Conservation (phyloP, 2,797 vertebrate species). For the Siniperca undulata region DNA sequence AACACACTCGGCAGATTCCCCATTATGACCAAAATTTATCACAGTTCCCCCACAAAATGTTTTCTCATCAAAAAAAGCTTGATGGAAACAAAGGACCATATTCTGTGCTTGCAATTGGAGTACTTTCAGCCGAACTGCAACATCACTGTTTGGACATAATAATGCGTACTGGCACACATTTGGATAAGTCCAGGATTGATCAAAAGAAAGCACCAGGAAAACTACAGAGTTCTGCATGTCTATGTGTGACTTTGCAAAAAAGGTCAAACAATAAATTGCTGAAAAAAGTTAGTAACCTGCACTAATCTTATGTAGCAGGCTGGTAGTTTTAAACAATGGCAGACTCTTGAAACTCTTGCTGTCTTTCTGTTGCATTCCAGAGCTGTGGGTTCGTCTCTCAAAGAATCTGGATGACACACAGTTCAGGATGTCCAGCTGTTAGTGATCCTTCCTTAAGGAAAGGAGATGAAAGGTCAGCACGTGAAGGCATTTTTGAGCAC, state of each 20-base stretch:
- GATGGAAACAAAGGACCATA: slow-evolving; percentile 49
- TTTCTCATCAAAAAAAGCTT: slow-evolving; percentile 55
- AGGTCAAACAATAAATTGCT: background rate
- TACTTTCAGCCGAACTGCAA: slow-evolving; percentile 22
- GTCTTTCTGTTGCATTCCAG: slow-evolving; percentile 23
- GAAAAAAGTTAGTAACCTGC: background rate
- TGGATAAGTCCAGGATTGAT: slow-evolving; percentile 32
- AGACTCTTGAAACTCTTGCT: background rate
- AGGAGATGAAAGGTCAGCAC: slow-evolving; percentile 47
- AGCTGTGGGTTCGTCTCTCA: slow-evolving; percentile 11
- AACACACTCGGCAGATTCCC: slow-evolving; percentile 48
- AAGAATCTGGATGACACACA: slow-evolving; percentile 9
- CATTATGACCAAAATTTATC: slow-evolving; percentile 43
- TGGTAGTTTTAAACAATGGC: slow-evolving; percentile 16
- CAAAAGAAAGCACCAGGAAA: slow-evolving; percentile 16
- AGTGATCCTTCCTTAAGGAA: slow-evolving; percentile 51
- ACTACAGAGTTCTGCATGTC: background rate
- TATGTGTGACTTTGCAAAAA: slow-evolving; percentile 7
- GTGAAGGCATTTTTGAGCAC: slow-evolving; percentile 31
- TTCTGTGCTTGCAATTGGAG: slow-evolving; percentile 29
- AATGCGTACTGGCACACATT: slow-evolving; percentile 23
- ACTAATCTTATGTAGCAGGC: background rate
- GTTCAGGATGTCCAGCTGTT: slow-evolving; percentile 64
- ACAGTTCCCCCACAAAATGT: slow-evolving; percentile 51
- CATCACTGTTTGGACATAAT: slow-evolving; percentile 32